Base-by-base conservation (phyloP, 2,113 vertebrate genomes). In the Siniperca chuatsi region DNA sequence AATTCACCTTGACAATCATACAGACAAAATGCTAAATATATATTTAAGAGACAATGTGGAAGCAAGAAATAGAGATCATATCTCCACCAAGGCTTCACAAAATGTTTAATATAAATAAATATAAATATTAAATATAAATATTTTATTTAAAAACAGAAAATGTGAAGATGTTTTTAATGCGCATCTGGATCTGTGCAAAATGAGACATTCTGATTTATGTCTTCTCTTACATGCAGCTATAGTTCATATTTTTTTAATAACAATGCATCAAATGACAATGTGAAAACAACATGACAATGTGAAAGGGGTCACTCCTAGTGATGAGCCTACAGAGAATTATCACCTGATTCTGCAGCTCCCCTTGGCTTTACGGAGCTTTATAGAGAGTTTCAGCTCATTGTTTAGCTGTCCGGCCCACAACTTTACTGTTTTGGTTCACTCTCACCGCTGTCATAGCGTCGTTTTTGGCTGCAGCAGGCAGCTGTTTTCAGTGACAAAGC, bases 1-100 rank as follows among this genome's bases (percentile, higher is more conserved):
- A 84, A 87, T 77, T 80, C 82, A 71, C 44, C 29, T 73, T 73
- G 71, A 86, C 81, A 83, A 77, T 57, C 66, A 57, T 74, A 67
- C 61, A 67, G 10, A 80, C 18, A 69, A 48, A 62, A 66, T 57
- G 40, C 8, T 82, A 81, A 83, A 67, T 11, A 78, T 55, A 52
- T 35, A 71, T 81, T 48, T 55, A 52, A 37, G 29, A 79, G 74
- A 75, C 15, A 42, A 52, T 33, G 60, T n/a, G 44, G 60, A 46
- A 35, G 65, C 21, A 70, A 48, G 46, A 79, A 62, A 58, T 69
- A 12, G 40, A 64, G 21, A 76, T 64, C 23, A 50, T 23, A 55
- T n/a, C 8, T 57, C 20, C 0, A 9, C 21, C n/a, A 66, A n/a
- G 12, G 48, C 54, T 50, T n/a, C 23, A 85, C 44, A 60, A 40